Conservation (phyloP, 2,797 vertebrate species). For the Chloroceryle inda region DNA sequence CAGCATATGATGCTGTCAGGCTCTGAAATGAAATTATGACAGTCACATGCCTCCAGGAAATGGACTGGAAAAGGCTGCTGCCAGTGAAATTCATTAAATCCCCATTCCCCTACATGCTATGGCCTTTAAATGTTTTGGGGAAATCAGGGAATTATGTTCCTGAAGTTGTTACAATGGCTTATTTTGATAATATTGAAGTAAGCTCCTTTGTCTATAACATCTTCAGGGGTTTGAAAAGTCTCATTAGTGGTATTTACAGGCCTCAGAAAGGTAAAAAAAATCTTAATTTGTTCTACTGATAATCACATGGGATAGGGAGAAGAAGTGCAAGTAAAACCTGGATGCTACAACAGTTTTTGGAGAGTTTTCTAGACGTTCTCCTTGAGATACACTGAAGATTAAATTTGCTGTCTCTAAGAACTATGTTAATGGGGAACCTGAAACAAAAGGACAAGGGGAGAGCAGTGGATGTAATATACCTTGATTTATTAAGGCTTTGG, state of each 20-base stretch:
- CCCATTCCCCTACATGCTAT: neutral
- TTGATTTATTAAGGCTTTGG: neutral
- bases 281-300: neutral
- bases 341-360: neutral
- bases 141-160: neutral
- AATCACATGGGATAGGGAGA: neutral
- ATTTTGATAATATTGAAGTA: conserved; percentile 5
- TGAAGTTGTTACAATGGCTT: neutral
- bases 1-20: neutral
- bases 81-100: conserved; percentile 9
- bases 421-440: neutral
- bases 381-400: neutral
- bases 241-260: neutral
- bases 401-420: neutral
- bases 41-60: conserved; percentile 21
- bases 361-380: neutral
- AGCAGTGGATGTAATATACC: neutral
- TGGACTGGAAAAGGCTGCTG: neutral
- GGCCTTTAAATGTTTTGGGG: neutral
- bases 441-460: neutral
- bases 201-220: neutral
- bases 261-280: neutral
- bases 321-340: neutral
- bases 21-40: conserved; percentile 12
- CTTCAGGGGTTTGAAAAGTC: neutral